Evolutionary conservation across 2,888 invertebrate species (phyloP), one percentile per base, ranked within the genome.

Genomic region (Periphyllus acericola): DNA sequence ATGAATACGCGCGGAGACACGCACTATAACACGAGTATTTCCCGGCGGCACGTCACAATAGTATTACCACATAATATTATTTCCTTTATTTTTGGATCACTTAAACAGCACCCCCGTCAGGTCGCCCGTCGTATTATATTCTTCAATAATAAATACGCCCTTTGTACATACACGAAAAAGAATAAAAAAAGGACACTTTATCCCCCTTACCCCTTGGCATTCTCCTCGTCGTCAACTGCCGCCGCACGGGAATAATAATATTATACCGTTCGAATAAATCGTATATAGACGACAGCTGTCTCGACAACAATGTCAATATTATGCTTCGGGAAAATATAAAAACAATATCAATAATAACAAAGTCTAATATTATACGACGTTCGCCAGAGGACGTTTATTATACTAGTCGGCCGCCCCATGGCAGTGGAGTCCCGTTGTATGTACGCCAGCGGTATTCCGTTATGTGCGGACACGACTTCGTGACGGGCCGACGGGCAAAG

Each of bases 261-360:
- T 74, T 60, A 83, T 55, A 55, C 36, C n/a, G 29, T 74, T 83
- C 74, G 29, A 74, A 83, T 83, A 83, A 83, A 83, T 83, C 74
- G 60, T 60, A 21, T 36, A 52, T 46, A 74, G 40, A 83, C 29
- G 55, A 60, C 83, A 83, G 83, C 74, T 40, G 83, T 83, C 83
- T 83, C 74, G 14, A 83, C 36, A 60, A 83, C 34, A 60, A 83
- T 75, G 60, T 83, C 74, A 60, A 75, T 83, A 83, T 83, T 83
- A 40, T 75, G 40, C 6, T 60, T 36, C 0, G 36, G 5, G 55
- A 40, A 60, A 75, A 55, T 21, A 46, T 17, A 72, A 75, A 83
- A 71, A 72, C 55, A 74, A 83, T 83, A 74, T 72, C 55, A 83
- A 83, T 55, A 83, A 83, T 55, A 74, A 36, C 29, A 74, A 46